These are phyloP conservation scores for Cavia porcellus DNA, from an alignment of 2,113 vertebrate genomes.

Conservation along the genomic window DNA sequence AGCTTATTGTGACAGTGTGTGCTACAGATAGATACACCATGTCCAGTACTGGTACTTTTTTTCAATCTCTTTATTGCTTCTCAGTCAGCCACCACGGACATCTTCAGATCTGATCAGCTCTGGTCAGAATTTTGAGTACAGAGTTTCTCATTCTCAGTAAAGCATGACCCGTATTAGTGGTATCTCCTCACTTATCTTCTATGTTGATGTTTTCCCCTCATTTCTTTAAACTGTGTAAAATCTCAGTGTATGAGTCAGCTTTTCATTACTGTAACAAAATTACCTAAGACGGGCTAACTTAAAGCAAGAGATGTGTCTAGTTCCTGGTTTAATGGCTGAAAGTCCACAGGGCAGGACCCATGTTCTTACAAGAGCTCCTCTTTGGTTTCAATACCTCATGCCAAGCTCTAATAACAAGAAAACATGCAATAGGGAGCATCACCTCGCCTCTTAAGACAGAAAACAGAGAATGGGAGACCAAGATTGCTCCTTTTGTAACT, in stretches of 20 bases:
- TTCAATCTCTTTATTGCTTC: background rate
- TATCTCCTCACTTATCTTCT: background rate
- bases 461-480: background rate
- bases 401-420: background rate
- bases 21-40: background rate
- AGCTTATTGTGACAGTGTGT: background rate
- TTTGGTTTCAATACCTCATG: background rate
- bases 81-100: background rate
- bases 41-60: background rate
- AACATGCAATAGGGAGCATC: background rate
- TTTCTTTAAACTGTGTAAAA: slow-evolving; percentile 6
- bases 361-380: too few relatives aligned
- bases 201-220: background rate
- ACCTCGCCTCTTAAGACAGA: background rate
- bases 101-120: background rate
- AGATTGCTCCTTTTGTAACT: background rate
- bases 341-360: background rate
- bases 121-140: background rate
- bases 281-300: background rate
- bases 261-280: background rate
- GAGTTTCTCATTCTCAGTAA: background rate
- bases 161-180: background rate
- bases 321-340: background rate
- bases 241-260: background rate
- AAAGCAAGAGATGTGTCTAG: background rate